Base-by-base conservation (phyloP, 2,113 vertebrate species). In the Phylloscopus whistleri region DNA sequence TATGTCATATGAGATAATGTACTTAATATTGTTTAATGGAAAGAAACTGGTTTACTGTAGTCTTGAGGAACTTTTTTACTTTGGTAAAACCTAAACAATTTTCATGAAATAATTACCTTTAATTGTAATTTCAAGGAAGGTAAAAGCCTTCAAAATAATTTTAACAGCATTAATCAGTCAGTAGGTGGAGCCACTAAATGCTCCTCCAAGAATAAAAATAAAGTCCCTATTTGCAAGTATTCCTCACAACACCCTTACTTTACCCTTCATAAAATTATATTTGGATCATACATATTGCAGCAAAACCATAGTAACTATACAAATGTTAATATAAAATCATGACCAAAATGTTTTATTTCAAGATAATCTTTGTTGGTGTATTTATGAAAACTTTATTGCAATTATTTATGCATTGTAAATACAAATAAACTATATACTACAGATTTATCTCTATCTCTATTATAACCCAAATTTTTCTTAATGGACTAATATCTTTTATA, bases 381-480 rank as follows among this genome's bases (percentile, higher is more conserved):
- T 41, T 94, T 92, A 92, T 5, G 11, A 75, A 58, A 91, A 86
- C 39, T 90, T 94, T 93, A 95, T 84, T 95, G 16, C 52, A 56
- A 83, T 92, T 92, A 49, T 76, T 62, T 39, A 26, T 62, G 22
- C 21, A 41, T 51, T 51, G 72, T 85, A 89, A 96, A 91, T 83
- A 90, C 52, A 89, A 97, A 93, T 82, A 96, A 95, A 87, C 44
- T 74, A 46, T 70, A 87, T 70, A 87, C 30, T 16, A 22, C 19
- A 77, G 14, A 93, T 93, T 96, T 96, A 89, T 95, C 43, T 73
- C 51, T 83, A 76, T 81, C 78, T 90, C 27, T 88, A 52, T 92
- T 87, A 78, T 73, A 82, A 88, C 7, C 15, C 26, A 82, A 70
- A 82, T 95, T 90, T 97, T 97, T n/a, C 37, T 79, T 89, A 26